Evolutionary conservation across 2,888 invertebrate genomes (phyloP), one percentile per base, ranked within the genome.

Genomic region (Conistra vaccinii): DNA sequence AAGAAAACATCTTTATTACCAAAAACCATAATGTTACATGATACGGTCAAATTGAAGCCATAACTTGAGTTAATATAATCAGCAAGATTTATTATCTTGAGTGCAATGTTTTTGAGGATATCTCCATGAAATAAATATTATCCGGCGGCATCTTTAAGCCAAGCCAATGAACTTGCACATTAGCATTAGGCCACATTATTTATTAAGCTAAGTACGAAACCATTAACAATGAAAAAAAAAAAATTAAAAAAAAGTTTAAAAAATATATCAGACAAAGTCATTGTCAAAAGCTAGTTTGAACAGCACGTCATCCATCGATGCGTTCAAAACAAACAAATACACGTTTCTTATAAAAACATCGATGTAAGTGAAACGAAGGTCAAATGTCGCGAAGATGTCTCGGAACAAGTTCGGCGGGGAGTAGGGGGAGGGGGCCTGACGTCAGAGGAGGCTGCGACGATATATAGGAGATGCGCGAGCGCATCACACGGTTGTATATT

Each of bases 391-490:
- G 93, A 93, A 93, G 95, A 95, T 93, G 91, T 88, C 87, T 80
- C 68, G 68, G 88, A 93, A 94, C 94, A 82, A 92, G 94, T 95
- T 94, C 90, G 74, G 80, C 79, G 87, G 83, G 86, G 35, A 42
- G 70, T 78, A 81, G 85, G 82, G 84, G 87, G 57, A 85, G 84
- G 84, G 32, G 83, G 48, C 35, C 77, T 95, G 94, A 95, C 95
- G 95, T 96, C 95, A 95, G 83, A 87, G 93, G 93, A 95, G 94
- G 93, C 94, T 94, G 94, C 87, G 90, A 78, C 83, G 91, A 89
- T 96, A 96, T 95, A 95, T 95, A 96, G 93, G 91, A 93, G 95
- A 94, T 94, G 94, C 91, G 93, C 93, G 76, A 81, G 91, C 92
- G 91, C 87, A 89, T 86, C 90, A 85, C 80, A 88, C 90, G 89